Percentiles rank a stretch among this genome's conserved stretches.
Evolutionary conservation across 2,888 invertebrate genomes (phyloP).

Genomic region (Andrena hattorfiana): DNA sequence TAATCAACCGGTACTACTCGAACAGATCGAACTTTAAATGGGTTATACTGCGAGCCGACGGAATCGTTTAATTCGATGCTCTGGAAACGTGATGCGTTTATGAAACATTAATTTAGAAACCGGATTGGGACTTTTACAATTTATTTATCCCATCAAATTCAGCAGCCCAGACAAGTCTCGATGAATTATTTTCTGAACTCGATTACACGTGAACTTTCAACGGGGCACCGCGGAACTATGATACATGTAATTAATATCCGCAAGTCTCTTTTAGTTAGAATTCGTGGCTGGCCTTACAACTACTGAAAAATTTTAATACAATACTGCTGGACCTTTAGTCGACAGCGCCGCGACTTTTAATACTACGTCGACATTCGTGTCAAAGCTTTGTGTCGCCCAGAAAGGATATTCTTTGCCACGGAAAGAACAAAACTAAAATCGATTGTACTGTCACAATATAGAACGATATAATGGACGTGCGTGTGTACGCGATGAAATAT

Average conservation of each 20-base stretch:
- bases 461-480: not conserved
- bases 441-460: not conserved
- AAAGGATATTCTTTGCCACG: not conserved
- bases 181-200: slow-evolving; percentile 28
- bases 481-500: not conserved
- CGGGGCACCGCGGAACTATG: too few relatives aligned
- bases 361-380: not conserved
- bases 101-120: slow-evolving; percentile 25
- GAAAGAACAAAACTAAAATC: slow-evolving; percentile 9
- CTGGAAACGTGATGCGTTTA: not conserved
- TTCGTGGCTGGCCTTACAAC: too few relatives aligned
- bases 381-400: not conserved
- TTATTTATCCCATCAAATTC: not conserved
- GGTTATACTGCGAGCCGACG: slow-evolving; percentile 4
- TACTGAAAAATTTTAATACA: too few relatives aligned
- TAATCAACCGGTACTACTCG: slow-evolving; percentile 21
- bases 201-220: not conserved
- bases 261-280: too few relatives aligned
- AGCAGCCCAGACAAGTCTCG: not conserved
- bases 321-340: not conserved
- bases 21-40: slow-evolving; percentile 20
- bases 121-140: not conserved
- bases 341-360: not conserved
- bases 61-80: slow-evolving; percentile 6
- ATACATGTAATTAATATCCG: too few relatives aligned